These are phyloP conservation scores for Neotoma lepida DNA, from an alignment of 2,113 vertebrate species.

Conservation along the genomic window DNA sequence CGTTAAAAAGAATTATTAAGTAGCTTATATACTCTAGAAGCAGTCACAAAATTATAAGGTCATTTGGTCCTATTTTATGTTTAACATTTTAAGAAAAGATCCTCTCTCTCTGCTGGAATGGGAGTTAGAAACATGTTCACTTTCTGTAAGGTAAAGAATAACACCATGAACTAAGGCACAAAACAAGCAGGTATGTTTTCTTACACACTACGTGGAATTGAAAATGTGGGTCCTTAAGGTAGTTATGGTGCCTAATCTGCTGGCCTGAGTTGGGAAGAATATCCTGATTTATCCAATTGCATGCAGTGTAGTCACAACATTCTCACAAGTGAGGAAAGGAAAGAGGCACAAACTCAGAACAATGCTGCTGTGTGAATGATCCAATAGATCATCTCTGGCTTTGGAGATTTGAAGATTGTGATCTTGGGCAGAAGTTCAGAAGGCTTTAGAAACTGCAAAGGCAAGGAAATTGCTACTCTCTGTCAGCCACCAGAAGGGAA, in stretches of 20 bases:
- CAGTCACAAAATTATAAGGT: background rate
- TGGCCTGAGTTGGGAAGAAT: background rate
- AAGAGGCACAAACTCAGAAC: background rate
- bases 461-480: background rate
- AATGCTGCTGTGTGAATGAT: background rate
- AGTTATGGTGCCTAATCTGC: background rate
- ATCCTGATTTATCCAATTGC: background rate
- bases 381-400: background rate
- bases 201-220: background rate
- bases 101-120: background rate
- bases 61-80: background rate
- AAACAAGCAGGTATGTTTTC: background rate
- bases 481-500: background rate
- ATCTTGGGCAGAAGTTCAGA: background rate
- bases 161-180: background rate
- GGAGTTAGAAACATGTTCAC: background rate
- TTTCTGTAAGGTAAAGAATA: background rate
- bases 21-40: background rate
- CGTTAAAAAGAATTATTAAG: background rate
- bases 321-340: background rate
- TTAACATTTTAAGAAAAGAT: constrained; percentile 10
- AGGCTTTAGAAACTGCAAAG: background rate
- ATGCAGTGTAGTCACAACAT: background rate
- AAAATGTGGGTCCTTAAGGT: background rate
- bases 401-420: background rate